These are phyloP conservation scores for Myotis pilosus DNA, from an alignment of 2,797 vertebrate species.

Conservation along the genomic window DNA sequence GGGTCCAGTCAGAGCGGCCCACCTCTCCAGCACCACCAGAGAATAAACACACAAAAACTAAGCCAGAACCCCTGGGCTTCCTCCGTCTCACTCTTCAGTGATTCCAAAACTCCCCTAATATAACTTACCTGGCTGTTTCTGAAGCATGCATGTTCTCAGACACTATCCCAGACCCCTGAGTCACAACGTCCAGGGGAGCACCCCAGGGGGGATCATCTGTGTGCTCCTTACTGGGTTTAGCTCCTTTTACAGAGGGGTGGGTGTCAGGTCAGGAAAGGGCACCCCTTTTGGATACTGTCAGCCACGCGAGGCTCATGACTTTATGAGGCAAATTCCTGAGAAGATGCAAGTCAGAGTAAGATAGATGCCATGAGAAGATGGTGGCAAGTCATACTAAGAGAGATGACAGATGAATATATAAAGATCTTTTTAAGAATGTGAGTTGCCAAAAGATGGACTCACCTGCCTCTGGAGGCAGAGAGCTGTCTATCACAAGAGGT, in stretches of 20 bases:
- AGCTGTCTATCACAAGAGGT: not conserved
- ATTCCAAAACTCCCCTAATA: not conserved
- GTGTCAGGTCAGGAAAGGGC: not conserved
- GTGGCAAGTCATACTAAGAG: not conserved
- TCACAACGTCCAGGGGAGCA: slow-evolving; percentile 5
- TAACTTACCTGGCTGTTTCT: not conserved
- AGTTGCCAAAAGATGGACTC: not conserved
- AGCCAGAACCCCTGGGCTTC: not conserved
- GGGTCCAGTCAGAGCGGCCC: not conserved
- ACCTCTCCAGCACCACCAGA: not conserved
- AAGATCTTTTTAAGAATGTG: not conserved
- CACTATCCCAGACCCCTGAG: not conserved
- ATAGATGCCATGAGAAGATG: not conserved
- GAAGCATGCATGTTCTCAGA: not conserved
- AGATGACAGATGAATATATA: not conserved
- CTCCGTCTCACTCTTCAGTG: not conserved
- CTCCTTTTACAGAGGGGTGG: not conserved
- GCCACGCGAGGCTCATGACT: not conserved
- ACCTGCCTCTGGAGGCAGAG: not conserved
- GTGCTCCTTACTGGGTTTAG: not conserved
- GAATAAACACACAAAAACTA: not conserved
- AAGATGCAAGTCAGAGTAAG: not conserved
- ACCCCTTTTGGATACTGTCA: not conserved
- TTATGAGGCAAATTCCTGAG: not conserved
- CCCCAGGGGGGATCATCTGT: too few relatives aligned